phyloP scores from a whole-genome alignment of 2,797 vertebrate species.

The Danio albolineatus region DNA sequence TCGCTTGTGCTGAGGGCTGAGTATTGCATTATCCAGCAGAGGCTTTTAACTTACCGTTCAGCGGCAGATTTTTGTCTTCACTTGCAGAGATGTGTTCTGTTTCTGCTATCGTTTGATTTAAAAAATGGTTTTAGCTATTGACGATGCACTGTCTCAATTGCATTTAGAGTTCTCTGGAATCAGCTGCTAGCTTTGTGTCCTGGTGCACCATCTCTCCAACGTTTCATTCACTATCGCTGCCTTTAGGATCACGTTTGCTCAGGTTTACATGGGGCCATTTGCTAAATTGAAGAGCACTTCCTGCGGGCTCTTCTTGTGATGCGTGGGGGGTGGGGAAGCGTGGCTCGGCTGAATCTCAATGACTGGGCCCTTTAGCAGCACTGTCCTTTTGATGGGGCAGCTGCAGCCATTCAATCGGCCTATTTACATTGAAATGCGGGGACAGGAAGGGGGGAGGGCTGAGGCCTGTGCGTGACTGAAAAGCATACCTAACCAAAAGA shows the following conservation, averaged over 20 bases:
- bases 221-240: background rate
- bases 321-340: constrained; percentile 61
- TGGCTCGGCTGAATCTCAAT: constrained; percentile 84
- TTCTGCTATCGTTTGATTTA: constrained; percentile 22
- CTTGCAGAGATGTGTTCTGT: constrained; percentile 36
- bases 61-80: background rate
- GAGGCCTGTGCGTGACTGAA: constrained; percentile 63
- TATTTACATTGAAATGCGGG: constrained; percentile 87
- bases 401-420: constrained; percentile 83
- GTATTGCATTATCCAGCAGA: constrained; percentile 67
- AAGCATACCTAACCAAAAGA: constrained; percentile 80
- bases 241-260: constrained; percentile 17
- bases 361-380: constrained; percentile 75
- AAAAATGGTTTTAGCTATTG: background rate
- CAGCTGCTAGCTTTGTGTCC: background rate
- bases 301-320: constrained; percentile 55
- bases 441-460: constrained; percentile 81
- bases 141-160: background rate
- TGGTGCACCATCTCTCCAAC: background rate
- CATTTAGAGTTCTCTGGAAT: background rate
- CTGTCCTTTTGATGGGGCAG: constrained; percentile 86
- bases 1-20: constrained; percentile 65
- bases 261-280: constrained; percentile 37
- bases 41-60: constrained; percentile 62
- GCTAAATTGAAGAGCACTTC: constrained; percentile 30